These are phyloP conservation scores for Drosophila infuscata DNA, from an alignment of 2,888 invertebrate species.

Conservation along the genomic window DNA sequence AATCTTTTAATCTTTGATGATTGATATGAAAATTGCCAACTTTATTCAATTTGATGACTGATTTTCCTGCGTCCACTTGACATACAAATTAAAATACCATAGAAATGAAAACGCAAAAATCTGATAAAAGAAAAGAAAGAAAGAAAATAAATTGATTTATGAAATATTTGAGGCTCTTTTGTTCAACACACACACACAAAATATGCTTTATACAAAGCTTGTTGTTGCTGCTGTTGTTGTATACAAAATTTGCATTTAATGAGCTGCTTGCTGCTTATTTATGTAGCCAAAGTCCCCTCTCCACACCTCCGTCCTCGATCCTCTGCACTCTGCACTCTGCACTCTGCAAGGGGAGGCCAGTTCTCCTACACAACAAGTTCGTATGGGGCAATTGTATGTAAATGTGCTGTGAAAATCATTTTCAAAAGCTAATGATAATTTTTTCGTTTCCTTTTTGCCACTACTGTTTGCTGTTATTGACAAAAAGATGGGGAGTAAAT, in stretches of 20 bases:
- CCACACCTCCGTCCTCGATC: background rate
- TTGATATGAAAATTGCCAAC: conserved; percentile 34
- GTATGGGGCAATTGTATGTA: conserved; percentile 63
- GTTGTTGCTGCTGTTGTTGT: conserved; percentile 12
- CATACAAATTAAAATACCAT: conserved; percentile 62
- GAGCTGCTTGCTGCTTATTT: conserved; percentile 53
- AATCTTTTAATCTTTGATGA: conserved; percentile 26
- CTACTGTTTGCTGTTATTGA: conserved; percentile 26
- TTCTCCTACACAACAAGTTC: conserved; percentile 16
- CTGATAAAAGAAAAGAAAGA: conserved; percentile 5
- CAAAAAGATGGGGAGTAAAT: conserved; percentile 33
- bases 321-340: background rate
- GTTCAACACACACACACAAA: conserved; percentile 43
- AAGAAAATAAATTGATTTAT: conserved; percentile 53
- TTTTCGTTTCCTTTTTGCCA: conserved; percentile 19
- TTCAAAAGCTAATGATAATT: conserved; percentile 57
- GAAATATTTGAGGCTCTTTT: conserved; percentile 49
- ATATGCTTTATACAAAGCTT: conserved; percentile 33
- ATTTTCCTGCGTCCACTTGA: conserved; percentile 41
- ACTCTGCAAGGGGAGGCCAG: conserved; percentile 6
- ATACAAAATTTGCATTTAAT: conserved; percentile 73
- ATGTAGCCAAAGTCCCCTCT: conserved; percentile 12
- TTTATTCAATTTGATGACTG: conserved; percentile 11
- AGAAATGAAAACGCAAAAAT: conserved; percentile 33
- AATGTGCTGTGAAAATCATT: conserved; percentile 67